Base-by-base conservation (phyloP, 2,888 invertebrate genomes). In the Limenitis camilla region DNA sequence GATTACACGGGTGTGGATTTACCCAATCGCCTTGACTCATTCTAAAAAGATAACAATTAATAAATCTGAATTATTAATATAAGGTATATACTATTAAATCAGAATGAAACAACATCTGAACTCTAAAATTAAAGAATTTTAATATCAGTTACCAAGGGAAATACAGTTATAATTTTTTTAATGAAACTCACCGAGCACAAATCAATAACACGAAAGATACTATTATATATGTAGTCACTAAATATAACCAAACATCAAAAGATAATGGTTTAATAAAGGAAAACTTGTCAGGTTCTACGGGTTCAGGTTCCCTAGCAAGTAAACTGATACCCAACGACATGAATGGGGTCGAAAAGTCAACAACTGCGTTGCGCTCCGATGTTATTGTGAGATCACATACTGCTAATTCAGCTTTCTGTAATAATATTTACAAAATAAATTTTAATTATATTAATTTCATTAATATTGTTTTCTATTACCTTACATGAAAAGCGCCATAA, bases 361-460 rank as follows among this genome's bases (percentile, higher is more conserved):
- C 95, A 8, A 93, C 94, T 52, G 91, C 89, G 61, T 96, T 93
- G 40, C 99, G 89, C 44, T 94, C 92, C 66, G 94, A 95, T 4
- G 96, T 98, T 48, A 99, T 98, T 3, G 98, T 98, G 60, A 99
- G 82, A 71, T 98, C 98, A 62, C 97, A 97, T 30, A 99, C 92
- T 0, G 95, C 98, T 59, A 99, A 88, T 73, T 97, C 96, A 1
- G 96, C 96, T 88, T 92, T 93, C 96, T 97, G 80, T 36, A 90
- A 54, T 56, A 61, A 49, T 59, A 60, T 54, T 30, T 35, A 10
- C 6, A 6, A 11, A 36, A 10, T 36, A 28, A 45, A 36, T 33
- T 8, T 9, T 33, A 43, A n/a, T n/a, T 33, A 31, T 7, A 8
- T 6, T 5, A 31, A 10, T n/a, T n/a, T n/a, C n/a, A n/a, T n/a